A percentile compares a stretch with the other conserved stretches of the same genome.
These are phyloP conservation scores for Nycteola revayana DNA, from an alignment of 2,888 invertebrate genomes.

Conservation along the genomic window DNA sequence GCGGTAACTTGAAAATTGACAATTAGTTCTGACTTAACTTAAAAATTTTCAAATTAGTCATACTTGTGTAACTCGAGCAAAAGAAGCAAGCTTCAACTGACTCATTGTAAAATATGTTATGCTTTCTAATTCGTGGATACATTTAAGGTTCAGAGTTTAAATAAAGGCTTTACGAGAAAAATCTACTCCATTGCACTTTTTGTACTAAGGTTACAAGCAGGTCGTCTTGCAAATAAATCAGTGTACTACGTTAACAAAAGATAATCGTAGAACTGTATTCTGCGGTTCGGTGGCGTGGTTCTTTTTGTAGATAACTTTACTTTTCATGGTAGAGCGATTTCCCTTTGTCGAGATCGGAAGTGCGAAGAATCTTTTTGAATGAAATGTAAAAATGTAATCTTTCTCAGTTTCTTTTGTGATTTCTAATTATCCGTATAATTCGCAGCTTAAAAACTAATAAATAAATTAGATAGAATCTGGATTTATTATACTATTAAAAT, in stretches of 20 bases:
- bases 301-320: constrained; percentile 18
- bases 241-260: constrained; percentile 17
- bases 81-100: constrained; percentile 19
- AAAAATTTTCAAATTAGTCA: constrained; percentile 41
- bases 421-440: constrained; percentile 25
- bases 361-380: constrained; percentile 50
- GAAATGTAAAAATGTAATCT: constrained; percentile 51
- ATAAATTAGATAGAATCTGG: too few species aligned
- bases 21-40: constrained; percentile 51
- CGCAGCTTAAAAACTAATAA: too few species aligned
- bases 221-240: constrained; percentile 27
- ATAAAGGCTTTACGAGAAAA: constrained; percentile 12
- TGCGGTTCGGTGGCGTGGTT: too few species aligned
- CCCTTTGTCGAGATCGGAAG: constrained; percentile 42
- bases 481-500: too few species aligned
- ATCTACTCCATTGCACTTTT: constrained; percentile 21
- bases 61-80: constrained; percentile 34
- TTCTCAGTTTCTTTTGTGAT: constrained; percentile 32
- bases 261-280: constrained; percentile 35
- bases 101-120: constrained; percentile 22
- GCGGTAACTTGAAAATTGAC: constrained; percentile 31
- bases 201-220: constrained; percentile 15
- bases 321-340: constrained; percentile 43
- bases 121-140: constrained; percentile 31
- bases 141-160: constrained; percentile 17